Evolutionary conservation across 2,888 invertebrate genomes (phyloP), one percentile per base, ranked within the genome.

Genomic region (Drosophila ustulata): DNA sequence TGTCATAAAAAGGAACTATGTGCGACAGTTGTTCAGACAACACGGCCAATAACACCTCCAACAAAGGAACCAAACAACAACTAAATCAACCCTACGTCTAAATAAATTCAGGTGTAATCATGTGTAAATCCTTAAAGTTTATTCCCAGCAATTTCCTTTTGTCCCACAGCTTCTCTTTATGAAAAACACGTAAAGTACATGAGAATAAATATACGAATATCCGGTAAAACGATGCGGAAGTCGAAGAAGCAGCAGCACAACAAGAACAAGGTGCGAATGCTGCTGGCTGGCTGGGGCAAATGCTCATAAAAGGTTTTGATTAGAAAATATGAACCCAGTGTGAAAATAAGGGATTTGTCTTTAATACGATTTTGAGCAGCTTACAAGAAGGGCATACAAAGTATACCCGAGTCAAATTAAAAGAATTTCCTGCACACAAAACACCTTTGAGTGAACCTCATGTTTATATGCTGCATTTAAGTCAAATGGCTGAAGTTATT

Each of bases 81-180:
- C 43, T 77, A 58, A 73, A 75, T 73, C 64, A 68, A 49, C 51
- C 69, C 64, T 9, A 61, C 47, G 62, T 69, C 58, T 34, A 66
- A 47, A 76, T 66, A 76, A 67, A 80, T 75, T 78, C 67, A 71
- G 64, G 71, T 75, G 67, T 80, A 82, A 82, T 80, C 78, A 82
- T 73, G 81, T 69, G 81, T 62, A 80, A 80, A 80, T 82, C 81
- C 81, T 71, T 83, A 57, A 73, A 78, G 71, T 82, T 83, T 71
- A 72, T 70, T 71, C 53, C 66, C 56, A 39, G 51, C 64, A 52
- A 59, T 80, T 75, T 70, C 64, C 62, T 39, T 23, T 45, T 37
- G 43, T 28, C 37, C 49, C 51, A 11, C 25, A 32, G 43, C 47
- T 43, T 56, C n/a, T 50, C 39, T 41, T 46, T 58, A 63, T 46